Evolutionary conservation across 2,113 vertebrate genomes (phyloP), one percentile per base, ranked within the genome.

Genomic region (Stictonetta naevosa): DNA sequence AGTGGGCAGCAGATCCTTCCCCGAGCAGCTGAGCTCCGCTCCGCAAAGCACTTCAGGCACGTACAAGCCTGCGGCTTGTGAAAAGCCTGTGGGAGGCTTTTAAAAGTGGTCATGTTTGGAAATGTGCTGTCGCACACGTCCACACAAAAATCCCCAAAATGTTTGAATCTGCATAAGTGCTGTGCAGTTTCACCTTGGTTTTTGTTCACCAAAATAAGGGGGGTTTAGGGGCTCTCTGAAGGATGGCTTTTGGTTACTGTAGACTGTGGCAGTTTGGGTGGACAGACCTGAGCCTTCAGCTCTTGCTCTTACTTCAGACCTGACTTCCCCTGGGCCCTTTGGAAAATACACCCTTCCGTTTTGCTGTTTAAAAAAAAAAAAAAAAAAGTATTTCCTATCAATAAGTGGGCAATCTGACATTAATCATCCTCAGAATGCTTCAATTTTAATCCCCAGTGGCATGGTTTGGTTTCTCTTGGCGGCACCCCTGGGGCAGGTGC

Each of bases 101-200:
- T 34, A 67, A 71, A 93, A 88, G 76, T 72, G 73, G 69, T 53
- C 4, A 1, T 81, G 71, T 79, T 95, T 84, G 66, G 87, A 93
- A 95, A 95, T 92, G 86, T 82, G 83, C 93, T 88, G 73, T 93
- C 94, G 91, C 81, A 75, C 38, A 73, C 94, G 89, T 89, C 94
- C 93, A 92, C 93, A 87, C 84, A 95, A 71, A 95, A 95, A 73
- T 72, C 89, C 77, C 66, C 74, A 38, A 92, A 94, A 93, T 89
- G 88, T 36, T 84, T 95, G 80, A 91, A 82, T 93, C 77, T 86
- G 69, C 77, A 29, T 64, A 72, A 90, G 48, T 40, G 44, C 53
- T 25, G 44, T 40, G 80, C 66, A 86, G 25, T 82, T 89, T 79
- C 68, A 60, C 62, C 29, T 44, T 44, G 40, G 3, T 44, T 33